Base-by-base conservation (phyloP, 2,113 vertebrate species). In the Anas platyrhynchos region DNA sequence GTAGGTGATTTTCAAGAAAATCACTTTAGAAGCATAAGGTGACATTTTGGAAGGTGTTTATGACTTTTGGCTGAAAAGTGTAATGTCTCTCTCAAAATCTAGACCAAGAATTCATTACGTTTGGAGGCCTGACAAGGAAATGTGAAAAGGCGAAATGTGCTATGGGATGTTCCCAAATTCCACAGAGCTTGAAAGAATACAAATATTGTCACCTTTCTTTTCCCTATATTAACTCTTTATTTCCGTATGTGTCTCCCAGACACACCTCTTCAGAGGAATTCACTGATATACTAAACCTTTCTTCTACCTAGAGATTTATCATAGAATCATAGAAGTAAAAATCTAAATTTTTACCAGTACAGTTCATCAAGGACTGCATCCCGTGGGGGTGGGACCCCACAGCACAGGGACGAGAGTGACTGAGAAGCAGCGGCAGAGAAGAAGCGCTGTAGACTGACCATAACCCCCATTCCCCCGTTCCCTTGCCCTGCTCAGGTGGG, bases 161-260 rank as follows among this genome's bases (percentile, higher is more conserved):
- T 11, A 4, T 13, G 11, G 34, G 21, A 48, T 17, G 2, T 6
- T 38, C 14, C 6, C 0, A 0, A 32, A 10, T 69, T 10, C 6
- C 4, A 2, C 4, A 61, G 43, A 80, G 0, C 16, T 50, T 21
- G 48, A 27, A 66, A 6, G 8, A 3, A 22, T 25, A n/a, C 0
- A 0, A 34, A 3, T 10, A 44, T 52, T 46, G 2, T 9, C 9
- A 20, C 12, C 7, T 3, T 43, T 38, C 27, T 38, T 93, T 77
- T 71, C 14, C 11, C 44, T 0, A 2, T 52, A 32, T 75, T 78
- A 52, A 32, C 23, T 3, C 8, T 58, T 3, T 48, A 46, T 55
- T 62, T 62, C 23, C 23, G 17, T 34, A n/a, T 15, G 32, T 9
- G 31, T 68, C 31, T 68, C 32, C 43, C 15, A 48, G 31, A 15